A percentile compares a stretch with the other conserved stretches of the same genome.
Conservation (phyloP, 2,797 vertebrate species). For the Lindbergichthys nudifrons region DNA sequence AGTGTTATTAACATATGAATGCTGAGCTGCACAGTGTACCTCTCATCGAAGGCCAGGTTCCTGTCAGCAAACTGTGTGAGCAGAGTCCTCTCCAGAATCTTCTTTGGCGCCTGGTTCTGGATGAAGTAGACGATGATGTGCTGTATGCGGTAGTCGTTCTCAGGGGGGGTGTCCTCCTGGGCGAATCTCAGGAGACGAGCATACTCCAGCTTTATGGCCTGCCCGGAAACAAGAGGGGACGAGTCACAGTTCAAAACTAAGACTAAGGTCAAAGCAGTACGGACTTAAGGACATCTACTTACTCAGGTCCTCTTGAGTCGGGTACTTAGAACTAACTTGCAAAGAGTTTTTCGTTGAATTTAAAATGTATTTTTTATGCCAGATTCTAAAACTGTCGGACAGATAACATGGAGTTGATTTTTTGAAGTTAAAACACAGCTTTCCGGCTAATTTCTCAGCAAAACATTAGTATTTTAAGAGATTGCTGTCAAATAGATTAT, state of each 20-base stretch:
- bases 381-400: background rate
- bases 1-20: too few relatives aligned
- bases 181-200: constrained; percentile 92
- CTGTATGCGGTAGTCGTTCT: constrained; percentile 94
- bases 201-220: constrained; percentile 98
- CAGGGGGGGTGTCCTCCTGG: constrained; percentile 92
- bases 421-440: background rate
- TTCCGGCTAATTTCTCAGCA: background rate
- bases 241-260: background rate
- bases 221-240: background rate
- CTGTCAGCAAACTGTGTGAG: constrained; percentile 96
- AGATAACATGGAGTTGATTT: background rate
- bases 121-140: constrained; percentile 96
- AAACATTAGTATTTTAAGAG: background rate
- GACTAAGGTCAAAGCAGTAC: background rate
- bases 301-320: background rate
- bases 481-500: background rate
- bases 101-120: constrained; percentile 96
- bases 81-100: constrained; percentile 96
- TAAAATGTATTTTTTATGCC: background rate
- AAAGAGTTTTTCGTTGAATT: background rate
- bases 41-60: constrained; percentile 96
- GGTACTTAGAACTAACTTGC: background rate
- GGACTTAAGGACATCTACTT: background rate
- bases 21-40: constrained; percentile 77